Conservation (phyloP, 2,888 invertebrate genomes). For the Dorcus hopei region DNA sequence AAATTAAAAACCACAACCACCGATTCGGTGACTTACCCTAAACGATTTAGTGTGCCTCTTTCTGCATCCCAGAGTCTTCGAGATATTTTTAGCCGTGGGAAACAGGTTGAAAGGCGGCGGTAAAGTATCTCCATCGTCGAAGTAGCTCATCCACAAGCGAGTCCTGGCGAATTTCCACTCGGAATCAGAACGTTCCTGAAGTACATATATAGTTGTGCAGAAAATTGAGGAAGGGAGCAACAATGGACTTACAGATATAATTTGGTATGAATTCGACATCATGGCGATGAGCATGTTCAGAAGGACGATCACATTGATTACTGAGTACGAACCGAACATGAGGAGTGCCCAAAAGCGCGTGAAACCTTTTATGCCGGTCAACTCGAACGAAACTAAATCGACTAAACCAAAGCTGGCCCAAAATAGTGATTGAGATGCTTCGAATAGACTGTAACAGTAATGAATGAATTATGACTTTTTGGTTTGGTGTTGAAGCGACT, state of each 20-base stretch:
- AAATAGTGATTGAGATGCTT: constrained; percentile 91
- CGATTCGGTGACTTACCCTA: not conserved
- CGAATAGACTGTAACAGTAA: constrained; percentile 70
- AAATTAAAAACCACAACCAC: not conserved
- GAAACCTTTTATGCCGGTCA: constrained; percentile 82
- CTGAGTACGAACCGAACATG: constrained; percentile 95
- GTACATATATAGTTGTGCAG: not conserved
- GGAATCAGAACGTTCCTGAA: constrained; percentile 85
- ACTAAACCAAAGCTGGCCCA: constrained; percentile 96
- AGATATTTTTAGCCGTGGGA: constrained; percentile 78
- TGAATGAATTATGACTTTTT: not conserved
- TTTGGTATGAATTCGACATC: constrained; percentile 96
- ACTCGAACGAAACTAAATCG: constrained; percentile 82
- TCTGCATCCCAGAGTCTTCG: constrained; percentile 46
- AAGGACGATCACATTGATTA: constrained; percentile 91
- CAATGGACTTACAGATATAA: constrained; percentile 73
- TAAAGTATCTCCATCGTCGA: constrained; percentile 85
- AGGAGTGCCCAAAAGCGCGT: constrained; percentile 93
- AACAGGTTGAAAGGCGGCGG: constrained; percentile 93
- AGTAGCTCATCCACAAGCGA: constrained; percentile 93
- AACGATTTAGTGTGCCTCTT: not conserved
- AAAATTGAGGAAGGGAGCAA: not conserved
- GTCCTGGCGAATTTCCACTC: constrained; percentile 98
- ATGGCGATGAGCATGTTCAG: constrained; percentile 94
- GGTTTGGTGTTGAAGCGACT: not conserved